Evolutionary conservation across 2,113 vertebrate species (phyloP).

Genomic region (Isichthys henryi): DNA sequence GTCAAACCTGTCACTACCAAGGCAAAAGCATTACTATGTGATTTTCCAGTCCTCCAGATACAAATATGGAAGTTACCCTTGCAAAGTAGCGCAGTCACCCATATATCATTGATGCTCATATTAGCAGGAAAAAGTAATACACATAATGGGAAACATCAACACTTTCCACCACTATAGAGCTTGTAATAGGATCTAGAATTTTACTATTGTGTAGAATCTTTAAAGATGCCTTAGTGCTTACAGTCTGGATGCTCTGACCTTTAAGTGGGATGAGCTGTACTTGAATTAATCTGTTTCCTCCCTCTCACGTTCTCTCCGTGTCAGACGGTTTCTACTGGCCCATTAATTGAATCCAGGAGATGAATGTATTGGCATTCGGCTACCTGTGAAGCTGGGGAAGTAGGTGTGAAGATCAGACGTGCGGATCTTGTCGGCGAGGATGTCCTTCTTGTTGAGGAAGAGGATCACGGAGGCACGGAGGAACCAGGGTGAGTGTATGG

Average conservation of each 20-base stretch:
- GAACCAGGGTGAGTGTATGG: slow-evolving; percentile 81
- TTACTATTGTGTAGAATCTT: background rate
- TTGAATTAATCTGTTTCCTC: background rate
- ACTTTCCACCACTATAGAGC: background rate
- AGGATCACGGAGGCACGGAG: slow-evolving; percentile 73
- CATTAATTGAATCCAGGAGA: background rate
- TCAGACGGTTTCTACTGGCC: background rate
- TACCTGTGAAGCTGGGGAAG: slow-evolving; percentile 72
- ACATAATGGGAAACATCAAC: background rate
- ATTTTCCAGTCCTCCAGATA: background rate
- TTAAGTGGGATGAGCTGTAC: background rate
- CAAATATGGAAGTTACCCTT: background rate
- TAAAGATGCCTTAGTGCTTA: background rate
- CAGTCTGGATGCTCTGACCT: slow-evolving; percentile 2
- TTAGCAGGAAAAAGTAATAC: background rate
- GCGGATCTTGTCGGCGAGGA: slow-evolving; percentile 76
- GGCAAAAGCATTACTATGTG: background rate
- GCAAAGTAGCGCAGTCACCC: background rate
- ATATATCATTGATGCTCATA: background rate
- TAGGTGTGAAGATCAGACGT: slow-evolving; percentile 71
- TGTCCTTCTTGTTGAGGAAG: slow-evolving; percentile 87
- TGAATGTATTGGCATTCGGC: background rate
- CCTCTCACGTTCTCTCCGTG: background rate
- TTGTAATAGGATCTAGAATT: background rate
- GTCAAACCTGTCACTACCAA: background rate